Conservation (phyloP, 2,888 invertebrate genomes). For the Fabriciana adippe region DNA sequence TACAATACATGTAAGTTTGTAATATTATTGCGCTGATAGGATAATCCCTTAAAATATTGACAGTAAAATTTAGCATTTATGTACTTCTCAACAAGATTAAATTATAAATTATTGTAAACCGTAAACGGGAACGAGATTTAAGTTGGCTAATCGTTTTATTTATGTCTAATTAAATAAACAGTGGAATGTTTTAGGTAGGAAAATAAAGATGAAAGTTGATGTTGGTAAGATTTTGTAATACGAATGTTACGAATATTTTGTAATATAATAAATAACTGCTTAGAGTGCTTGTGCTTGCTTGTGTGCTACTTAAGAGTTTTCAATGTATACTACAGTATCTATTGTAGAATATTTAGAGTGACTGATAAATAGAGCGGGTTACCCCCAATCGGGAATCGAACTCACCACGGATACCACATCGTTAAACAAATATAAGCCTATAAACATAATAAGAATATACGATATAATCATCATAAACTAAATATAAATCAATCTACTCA, state of each 20-base stretch:
- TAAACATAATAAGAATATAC: background rate
- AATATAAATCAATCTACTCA: slow-evolving; percentile 29
- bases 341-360: too few species aligned
- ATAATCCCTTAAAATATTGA: slow-evolving; percentile 42
- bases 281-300: too few species aligned
- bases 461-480: slow-evolving; percentile 30
- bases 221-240: background rate
- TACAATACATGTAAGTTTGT: slow-evolving; percentile 5
- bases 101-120: slow-evolving; percentile 27
- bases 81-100: slow-evolving; percentile 28
- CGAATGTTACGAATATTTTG: too few species aligned
- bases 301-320: too few species aligned
- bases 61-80: slow-evolving; percentile 39
- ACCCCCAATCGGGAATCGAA: too few species aligned
- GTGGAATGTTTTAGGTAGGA: slow-evolving; percentile 1
- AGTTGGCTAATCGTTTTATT: slow-evolving; percentile 24
- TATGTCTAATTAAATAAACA: slow-evolving; percentile 16
- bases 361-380: too few species aligned
- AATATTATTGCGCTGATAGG: slow-evolving; percentile 24
- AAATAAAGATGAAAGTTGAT: slow-evolving; percentile 3
- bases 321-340: too few species aligned
- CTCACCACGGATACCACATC: too few species aligned
- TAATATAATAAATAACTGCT: too few species aligned
- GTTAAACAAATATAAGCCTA: background rate
- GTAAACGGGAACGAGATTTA: slow-evolving; percentile 21